These are phyloP conservation scores for Siderastrea siderea DNA, from an alignment of 92 coral and sea anemone genomes.

Conservation along the genomic window DNA sequence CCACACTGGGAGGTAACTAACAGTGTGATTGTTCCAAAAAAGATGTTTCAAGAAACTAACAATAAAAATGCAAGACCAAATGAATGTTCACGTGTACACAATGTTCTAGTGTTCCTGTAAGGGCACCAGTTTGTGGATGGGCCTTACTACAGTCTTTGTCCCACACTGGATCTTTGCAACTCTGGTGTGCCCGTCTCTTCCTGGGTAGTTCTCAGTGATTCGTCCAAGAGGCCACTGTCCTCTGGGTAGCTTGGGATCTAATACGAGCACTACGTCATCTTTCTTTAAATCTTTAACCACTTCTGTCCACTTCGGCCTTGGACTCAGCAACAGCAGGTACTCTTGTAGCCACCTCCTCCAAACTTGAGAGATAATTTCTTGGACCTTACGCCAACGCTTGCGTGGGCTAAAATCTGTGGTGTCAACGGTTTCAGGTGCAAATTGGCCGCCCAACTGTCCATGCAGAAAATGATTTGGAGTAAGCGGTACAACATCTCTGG, in stretches of 20 bases:
- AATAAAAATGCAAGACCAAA: neutral
- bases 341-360: conserved; percentile 78
- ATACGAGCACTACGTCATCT: conserved; percentile 62
- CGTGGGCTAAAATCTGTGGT: conserved; percentile 54
- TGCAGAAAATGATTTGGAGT: conserved; percentile 64
- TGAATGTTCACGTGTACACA: neutral
- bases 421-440: conserved; percentile 72
- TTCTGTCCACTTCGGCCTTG: conserved; percentile 69
- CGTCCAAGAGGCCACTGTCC: conserved; percentile 74
- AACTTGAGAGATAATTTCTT: conserved; percentile 56
- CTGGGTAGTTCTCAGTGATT: conserved; percentile 67
- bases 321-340: conserved; percentile 64
- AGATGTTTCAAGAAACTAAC: neutral
- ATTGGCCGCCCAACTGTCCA: conserved; percentile 69
- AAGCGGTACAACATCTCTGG: conserved; percentile 45
- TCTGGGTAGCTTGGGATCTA: conserved; percentile 59
- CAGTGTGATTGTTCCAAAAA: neutral
- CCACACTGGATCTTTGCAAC: conserved; percentile 76
- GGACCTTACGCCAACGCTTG: conserved; percentile 68
- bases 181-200: conserved; percentile 72
- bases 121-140: conserved; percentile 56
- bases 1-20: conserved; percentile 14
- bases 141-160: conserved; percentile 53
- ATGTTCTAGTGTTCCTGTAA: conserved; percentile 15
- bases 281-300: conserved; percentile 65